A percentile compares a stretch with the other conserved stretches of the same genome.
Evolutionary conservation across 1,140 invertebrate species (phyloP).

Genomic region (Thaumetopoea pityocampa): DNA sequence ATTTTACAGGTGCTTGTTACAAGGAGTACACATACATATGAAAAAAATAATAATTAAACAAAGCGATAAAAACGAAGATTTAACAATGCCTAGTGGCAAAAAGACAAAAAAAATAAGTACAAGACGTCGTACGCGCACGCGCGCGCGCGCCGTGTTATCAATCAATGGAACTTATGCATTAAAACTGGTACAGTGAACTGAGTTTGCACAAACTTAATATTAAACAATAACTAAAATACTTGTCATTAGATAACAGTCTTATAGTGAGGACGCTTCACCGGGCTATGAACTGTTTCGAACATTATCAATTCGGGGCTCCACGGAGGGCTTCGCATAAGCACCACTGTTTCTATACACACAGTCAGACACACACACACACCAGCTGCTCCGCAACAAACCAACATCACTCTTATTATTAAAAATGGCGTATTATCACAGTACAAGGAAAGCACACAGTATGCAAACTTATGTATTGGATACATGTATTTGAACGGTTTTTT

Average conservation of each 20-base stretch:
- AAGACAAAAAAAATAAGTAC: slow-evolving; percentile 47
- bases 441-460: no score
- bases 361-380: slow-evolving; percentile 39
- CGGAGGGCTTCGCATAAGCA: slow-evolving; percentile 43
- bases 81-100: slow-evolving; percentile 27
- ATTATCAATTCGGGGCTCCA: no score
- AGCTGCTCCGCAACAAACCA: slow-evolving; percentile 36
- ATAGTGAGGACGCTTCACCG: slow-evolving; percentile 17
- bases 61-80: slow-evolving; percentile 31
- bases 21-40: slow-evolving; percentile 7
- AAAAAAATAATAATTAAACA: slow-evolving; percentile 22
- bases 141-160: slow-evolving; percentile 21
- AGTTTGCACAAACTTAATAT: slow-evolving; percentile 18
- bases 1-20: background rate
- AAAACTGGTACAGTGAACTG: slow-evolving; percentile 1
- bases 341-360: no score
- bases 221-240: slow-evolving; percentile 42
- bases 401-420: slow-evolving; percentile 5
- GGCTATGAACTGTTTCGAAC: slow-evolving; percentile 2
- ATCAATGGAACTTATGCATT: slow-evolving; percentile 31
- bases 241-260: slow-evolving; percentile 51
- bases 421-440: no score
- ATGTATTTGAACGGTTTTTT: no score
- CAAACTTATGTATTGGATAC: no score
- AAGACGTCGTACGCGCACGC: slow-evolving; percentile 40